Base-by-base conservation (phyloP, 2,113 vertebrate species). In the Thamnaconus septentrionalis region DNA sequence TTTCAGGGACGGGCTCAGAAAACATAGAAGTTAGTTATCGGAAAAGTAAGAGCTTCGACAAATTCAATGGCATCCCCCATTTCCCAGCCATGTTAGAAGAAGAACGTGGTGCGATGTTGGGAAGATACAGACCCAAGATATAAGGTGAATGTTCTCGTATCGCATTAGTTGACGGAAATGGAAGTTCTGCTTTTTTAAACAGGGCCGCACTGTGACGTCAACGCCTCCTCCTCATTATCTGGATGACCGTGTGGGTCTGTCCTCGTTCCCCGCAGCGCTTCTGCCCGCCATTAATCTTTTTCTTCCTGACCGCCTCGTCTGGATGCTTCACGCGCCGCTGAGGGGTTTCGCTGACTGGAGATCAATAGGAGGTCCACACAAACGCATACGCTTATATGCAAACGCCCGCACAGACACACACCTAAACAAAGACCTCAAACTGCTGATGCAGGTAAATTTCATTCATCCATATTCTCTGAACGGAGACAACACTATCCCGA, bases 381-480 rank as follows among this genome's bases (percentile, higher is more conserved):
- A 8, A 61, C 18, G 55, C 42, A 54, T 12, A 2, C 62, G 92
- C 59, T 41, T 18, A 76, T 44, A 40, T 45, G 57, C 63, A 69
- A 64, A 62, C 42, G 55, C 18, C 52, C 56, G 43, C 72, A 58
- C 42, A 45, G 10, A 44, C 53, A 53, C 69, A 69, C 44, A 49
- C 71, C 9, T 12, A 44, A 40, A 54, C 58, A 52, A 31, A 56
- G 41, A 50, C 61, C 54, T 64, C 5, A 82, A 82, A 84, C 56
- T 81, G 87, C 85, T 87, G 87, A 89, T 31, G 76, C 79, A 76
- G 62, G 81, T 72, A 58, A 61, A 81, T 81, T 89, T 80, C 62
- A 80, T 86, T 82, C 80, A 89, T 89, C 76, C 62, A 82, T 86
- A 87, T 86, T 82, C 79, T 85, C 72, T 55, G 9, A 63, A 59